Base-by-base conservation (phyloP, 2,113 vertebrate genomes). In the Osmerus mordax region DNA sequence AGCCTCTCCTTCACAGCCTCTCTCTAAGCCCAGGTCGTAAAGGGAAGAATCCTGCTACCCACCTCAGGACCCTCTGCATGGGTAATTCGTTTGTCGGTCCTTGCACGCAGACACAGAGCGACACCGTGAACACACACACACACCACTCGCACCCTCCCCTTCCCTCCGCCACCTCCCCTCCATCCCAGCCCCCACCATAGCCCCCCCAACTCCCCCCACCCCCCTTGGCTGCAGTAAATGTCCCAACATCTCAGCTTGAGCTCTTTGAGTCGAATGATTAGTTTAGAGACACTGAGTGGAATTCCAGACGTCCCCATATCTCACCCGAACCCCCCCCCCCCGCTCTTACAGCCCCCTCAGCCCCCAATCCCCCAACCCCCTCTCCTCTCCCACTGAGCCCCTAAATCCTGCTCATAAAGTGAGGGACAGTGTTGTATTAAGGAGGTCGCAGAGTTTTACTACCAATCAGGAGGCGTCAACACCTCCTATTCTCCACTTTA, bases 401-500 rank as follows among this genome's bases (percentile, higher is more conserved):
- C 60, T 62, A 25, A 28, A 62, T 62, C 60, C 60, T 28, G 21
- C 23, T 62, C 60, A 23, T 62, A 62, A 62, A 28, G 21, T 29
- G 60, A 62, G 14, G 60, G 60, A 28, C 60, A 13, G 23, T 62
- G 60, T 16, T 62, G 60, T 28, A 62, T 7, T 11, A 62, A n/a
- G 60, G 25, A 62, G 60, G 60, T 62, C 60, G 28, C 60, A 62
- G 25, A 62, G 25, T 62, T 29, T 62, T 29, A 62, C 60, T 25
- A 15, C 60, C 60, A 62, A 62, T 62, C 60, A 62, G 28, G 60
- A 23, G 11, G 25, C 2, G 60, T 13, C 60, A 62, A 62, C 25
- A 62, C 13, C 25, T 28, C 60, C 60, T 13, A 62, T 62, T 62
- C 60, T 62, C 60, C 60, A 62, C 23, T 62, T 62, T 62, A 62